A percentile compares a stretch with the other conserved stretches of the same genome.
These are phyloP conservation scores for Philonicus albiceps DNA, from an alignment of 2,888 invertebrate genomes.

Conservation along the genomic window DNA sequence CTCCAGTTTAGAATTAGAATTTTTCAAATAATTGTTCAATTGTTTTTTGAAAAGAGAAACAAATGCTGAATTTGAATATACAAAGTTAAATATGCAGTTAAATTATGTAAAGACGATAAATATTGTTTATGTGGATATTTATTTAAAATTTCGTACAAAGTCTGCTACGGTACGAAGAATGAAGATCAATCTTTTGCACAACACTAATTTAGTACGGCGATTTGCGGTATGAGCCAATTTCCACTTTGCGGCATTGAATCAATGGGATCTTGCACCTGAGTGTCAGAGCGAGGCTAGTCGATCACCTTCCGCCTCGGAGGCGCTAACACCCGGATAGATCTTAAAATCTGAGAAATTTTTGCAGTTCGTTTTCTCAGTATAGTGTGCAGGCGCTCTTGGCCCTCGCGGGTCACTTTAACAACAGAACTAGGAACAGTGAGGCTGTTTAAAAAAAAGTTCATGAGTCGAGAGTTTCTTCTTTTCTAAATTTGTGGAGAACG, in stretches of 20 bases:
- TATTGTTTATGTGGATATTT: too few species aligned
- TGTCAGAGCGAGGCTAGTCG: not conserved
- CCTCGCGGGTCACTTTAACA: not conserved
- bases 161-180: not conserved
- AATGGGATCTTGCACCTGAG: not conserved
- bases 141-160: not conserved
- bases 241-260: not conserved
- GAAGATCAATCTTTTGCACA: not conserved
- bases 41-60: not conserved
- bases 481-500: constrained; percentile 17
- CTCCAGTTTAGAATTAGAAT: too few species aligned
- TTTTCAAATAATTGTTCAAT: too few species aligned
- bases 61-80: not conserved
- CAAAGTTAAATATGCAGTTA: too few species aligned
- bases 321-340: not conserved
- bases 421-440: constrained; percentile 3
- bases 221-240: not conserved
- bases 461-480: not conserved
- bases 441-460: not conserved
- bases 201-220: not conserved
- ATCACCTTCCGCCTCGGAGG: not conserved
- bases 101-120: too few species aligned
- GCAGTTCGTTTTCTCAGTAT: not conserved
- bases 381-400: not conserved
- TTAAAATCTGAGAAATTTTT: not conserved